Conservation (phyloP, 37 sponge, comb jelly and placozoan species). For the Diacarnus erythraeanus region DNA sequence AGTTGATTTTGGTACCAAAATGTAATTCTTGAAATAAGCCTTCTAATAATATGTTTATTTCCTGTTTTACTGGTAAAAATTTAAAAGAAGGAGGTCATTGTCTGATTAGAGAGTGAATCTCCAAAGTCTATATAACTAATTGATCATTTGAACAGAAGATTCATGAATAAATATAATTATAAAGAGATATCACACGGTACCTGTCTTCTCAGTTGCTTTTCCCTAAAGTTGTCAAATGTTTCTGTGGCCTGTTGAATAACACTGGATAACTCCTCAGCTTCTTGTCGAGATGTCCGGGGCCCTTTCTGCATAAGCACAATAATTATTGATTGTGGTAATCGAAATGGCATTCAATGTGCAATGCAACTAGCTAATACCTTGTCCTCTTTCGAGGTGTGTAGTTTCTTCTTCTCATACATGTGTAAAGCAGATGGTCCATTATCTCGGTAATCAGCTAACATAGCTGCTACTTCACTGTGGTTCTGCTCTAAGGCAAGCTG, state of each 20-base stretch:
- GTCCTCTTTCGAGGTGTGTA: not conserved
- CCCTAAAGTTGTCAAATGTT: constrained; percentile 17
- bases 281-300: constrained; percentile 33
- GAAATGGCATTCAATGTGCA: not conserved
- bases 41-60: too few species aligned
- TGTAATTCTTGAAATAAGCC: too few species aligned
- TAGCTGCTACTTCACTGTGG: constrained; percentile 20
- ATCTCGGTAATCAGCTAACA: constrained; percentile 48
- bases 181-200: too few species aligned
- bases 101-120: too few species aligned
- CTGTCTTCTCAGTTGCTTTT: constrained; percentile 35
- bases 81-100: too few species aligned
- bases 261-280: constrained; percentile 37
- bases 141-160: too few species aligned
- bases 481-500: constrained; percentile 44
- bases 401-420: constrained; percentile 37
- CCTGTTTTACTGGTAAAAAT: too few species aligned
- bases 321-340: not conserved
- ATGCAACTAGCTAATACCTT: not conserved
- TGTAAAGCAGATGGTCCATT: constrained; percentile 29
- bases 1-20: too few species aligned
- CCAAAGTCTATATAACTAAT: too few species aligned
- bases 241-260: constrained; percentile 28
- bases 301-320: not conserved
- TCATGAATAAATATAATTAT: too few species aligned